phyloP scores from a whole-genome alignment of 2,888 invertebrate genomes.

The Stenichneumon culpator region DNA sequence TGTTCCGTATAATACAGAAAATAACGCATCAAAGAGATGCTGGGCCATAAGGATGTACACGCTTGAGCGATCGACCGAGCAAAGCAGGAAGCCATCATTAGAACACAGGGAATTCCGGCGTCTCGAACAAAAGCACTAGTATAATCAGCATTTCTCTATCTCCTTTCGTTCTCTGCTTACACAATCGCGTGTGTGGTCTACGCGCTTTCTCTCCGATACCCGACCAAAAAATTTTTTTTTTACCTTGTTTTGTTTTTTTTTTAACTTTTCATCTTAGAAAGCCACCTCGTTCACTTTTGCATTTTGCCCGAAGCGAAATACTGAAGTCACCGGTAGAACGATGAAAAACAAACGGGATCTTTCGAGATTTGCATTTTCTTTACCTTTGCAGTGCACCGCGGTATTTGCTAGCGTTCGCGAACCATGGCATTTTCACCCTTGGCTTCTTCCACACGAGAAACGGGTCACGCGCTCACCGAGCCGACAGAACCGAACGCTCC shows the following conservation, averaged over 20 bases:
- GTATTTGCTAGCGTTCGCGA: not conserved
- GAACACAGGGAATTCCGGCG: not conserved
- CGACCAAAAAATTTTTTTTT: not conserved
- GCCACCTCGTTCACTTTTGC: not conserved
- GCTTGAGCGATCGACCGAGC: not conserved
- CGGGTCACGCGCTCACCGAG: not conserved
- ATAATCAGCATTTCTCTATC: not conserved
- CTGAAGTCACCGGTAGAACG: slow-evolving; percentile 28
- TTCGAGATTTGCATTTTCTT: not conserved
- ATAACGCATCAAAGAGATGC: not conserved
- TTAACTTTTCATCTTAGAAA: slow-evolving; percentile 8
- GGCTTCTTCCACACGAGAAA: not conserved
- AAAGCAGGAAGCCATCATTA: not conserved
- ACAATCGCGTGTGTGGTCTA: slow-evolving; percentile 16
- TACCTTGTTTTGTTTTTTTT: not conserved
- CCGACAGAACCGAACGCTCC: not conserved
- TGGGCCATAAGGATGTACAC: not conserved
- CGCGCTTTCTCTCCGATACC: not conserved
- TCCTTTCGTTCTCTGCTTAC: slow-evolving; percentile 4
- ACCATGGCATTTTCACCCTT: not conserved
- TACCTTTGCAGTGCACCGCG: not conserved
- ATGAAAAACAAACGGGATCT: slow-evolving; percentile 25
- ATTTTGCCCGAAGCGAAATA: not conserved
- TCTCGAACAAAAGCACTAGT: not conserved
- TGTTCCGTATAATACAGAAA: not conserved